phyloP scores from a whole-genome alignment of 1,140 invertebrate genomes.

The Temnothorax nylanderi region DNA sequence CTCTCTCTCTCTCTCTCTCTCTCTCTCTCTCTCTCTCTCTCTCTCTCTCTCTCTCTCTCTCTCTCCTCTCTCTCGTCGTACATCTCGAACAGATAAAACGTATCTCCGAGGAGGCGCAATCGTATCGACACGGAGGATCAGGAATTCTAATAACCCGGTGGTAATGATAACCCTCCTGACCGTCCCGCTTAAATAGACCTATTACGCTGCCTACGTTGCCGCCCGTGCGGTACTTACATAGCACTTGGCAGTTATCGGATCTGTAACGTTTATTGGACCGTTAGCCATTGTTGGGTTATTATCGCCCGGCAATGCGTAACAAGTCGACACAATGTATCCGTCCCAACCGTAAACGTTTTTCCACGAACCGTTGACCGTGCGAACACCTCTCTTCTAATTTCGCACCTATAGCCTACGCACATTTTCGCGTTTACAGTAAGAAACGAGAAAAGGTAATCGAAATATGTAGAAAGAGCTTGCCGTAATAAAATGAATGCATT shows the following conservation, averaged over 20 bases:
- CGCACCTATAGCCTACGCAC: background rate
- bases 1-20: background rate
- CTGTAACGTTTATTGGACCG: constrained; percentile 41
- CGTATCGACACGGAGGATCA: constrained; percentile 28
- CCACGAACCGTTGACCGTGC: background rate
- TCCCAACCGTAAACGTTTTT: constrained; percentile 3
- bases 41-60: background rate
- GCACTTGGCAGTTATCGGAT: constrained; percentile 31
- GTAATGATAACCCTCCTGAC: constrained; percentile 48
- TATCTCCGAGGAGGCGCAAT: constrained; percentile 31
- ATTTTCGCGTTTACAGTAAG: background rate
- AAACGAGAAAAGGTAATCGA: background rate
- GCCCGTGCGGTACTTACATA: constrained; percentile 10
- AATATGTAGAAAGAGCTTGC: background rate
- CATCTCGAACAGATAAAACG: constrained; percentile 40
- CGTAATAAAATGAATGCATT: constrained; percentile 3
- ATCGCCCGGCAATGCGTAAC: constrained; percentile 21
- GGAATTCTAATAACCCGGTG: constrained; percentile 63
- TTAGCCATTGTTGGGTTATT: constrained; percentile 42
- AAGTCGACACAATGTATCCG: background rate
- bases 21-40: background rate
- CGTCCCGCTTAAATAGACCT: constrained; percentile 44
- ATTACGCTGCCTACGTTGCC: constrained; percentile 41
- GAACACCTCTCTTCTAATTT: background rate
- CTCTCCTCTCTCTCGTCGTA: background rate